phyloP scores from a whole-genome alignment of 2,113 vertebrate species.

The Grantiella picta region DNA sequence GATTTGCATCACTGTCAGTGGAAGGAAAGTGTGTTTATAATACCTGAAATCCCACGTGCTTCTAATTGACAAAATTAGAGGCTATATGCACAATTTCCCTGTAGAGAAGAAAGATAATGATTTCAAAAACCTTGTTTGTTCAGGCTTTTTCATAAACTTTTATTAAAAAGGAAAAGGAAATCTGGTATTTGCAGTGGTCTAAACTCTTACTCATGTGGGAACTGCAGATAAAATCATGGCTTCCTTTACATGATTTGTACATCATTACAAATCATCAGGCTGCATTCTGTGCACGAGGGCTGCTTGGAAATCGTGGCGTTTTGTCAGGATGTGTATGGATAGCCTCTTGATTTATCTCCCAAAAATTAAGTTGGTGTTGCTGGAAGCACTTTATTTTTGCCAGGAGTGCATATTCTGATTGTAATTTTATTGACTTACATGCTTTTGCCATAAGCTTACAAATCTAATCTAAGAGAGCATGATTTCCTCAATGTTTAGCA shows the following conservation, averaged over 20 bases:
- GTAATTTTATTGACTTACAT: neutral
- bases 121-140: constrained; percentile 55
- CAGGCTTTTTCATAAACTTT: constrained; percentile 35
- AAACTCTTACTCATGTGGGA: constrained; percentile 5
- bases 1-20: constrained; percentile 13
- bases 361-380: neutral
- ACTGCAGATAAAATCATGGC: constrained; percentile 33
- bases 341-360: neutral
- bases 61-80: constrained; percentile 49
- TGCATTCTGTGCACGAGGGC: neutral
- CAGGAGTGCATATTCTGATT: neutral
- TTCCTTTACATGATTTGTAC: constrained; percentile 35
- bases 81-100: constrained; percentile 49
- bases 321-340: neutral
- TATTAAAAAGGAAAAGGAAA: constrained; percentile 61
- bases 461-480: neutral
- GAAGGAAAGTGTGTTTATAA: constrained; percentile 41
- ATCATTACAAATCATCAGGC: neutral
- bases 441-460: neutral
- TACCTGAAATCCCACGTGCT: constrained; percentile 41
- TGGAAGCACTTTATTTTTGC: neutral
- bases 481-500: neutral
- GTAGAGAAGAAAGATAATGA: constrained; percentile 44
- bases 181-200: neutral
- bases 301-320: neutral